Percentiles rank a stretch among this genome's conserved stretches.
Conservation (phyloP, 2,888 invertebrate genomes). For the Diplazon laetatorius region DNA sequence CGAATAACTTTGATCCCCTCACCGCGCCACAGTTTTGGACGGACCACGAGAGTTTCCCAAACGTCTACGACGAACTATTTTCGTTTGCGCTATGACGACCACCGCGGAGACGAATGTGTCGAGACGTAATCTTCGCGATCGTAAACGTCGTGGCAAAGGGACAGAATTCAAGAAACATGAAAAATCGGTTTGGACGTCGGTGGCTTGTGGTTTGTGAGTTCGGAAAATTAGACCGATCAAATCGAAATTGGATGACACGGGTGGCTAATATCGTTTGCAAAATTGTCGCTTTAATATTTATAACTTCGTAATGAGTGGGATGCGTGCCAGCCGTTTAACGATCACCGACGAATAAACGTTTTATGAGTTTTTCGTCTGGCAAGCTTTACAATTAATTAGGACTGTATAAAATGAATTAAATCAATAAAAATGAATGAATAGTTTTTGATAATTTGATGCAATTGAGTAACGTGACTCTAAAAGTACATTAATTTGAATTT, state of each 20-base stretch:
- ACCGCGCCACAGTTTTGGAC: constrained; percentile 4
- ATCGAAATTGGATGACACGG: not conserved
- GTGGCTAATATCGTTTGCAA: not conserved
- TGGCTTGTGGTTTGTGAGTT: not conserved
- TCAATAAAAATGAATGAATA: too few relatives aligned
- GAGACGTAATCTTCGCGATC: constrained; percentile 10
- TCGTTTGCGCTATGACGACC: constrained; percentile 24
- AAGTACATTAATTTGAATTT: too few relatives aligned
- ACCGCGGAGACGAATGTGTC: constrained; percentile 15
- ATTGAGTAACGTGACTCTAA: too few relatives aligned
- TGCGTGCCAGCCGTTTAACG: not conserved
- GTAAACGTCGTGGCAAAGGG: constrained; percentile 19
- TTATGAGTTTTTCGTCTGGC: not conserved
- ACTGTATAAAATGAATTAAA: too few relatives aligned
- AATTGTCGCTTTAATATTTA: not conserved
- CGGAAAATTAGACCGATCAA: not conserved
- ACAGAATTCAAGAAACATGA: not conserved
- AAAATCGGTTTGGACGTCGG: not conserved
- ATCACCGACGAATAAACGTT: not conserved
- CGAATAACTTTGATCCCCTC: constrained; percentile 44
- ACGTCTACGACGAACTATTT: constrained; percentile 23
- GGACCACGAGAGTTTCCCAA: constrained; percentile 16
- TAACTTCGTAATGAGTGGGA: not conserved
- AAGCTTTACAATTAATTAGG: too few relatives aligned
- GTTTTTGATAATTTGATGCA: too few relatives aligned